A percentile compares a stretch with the other conserved stretches of the same genome.
These are phyloP conservation scores for Panthera leo DNA, from an alignment of 2,113 vertebrate species.

Conservation along the genomic window DNA sequence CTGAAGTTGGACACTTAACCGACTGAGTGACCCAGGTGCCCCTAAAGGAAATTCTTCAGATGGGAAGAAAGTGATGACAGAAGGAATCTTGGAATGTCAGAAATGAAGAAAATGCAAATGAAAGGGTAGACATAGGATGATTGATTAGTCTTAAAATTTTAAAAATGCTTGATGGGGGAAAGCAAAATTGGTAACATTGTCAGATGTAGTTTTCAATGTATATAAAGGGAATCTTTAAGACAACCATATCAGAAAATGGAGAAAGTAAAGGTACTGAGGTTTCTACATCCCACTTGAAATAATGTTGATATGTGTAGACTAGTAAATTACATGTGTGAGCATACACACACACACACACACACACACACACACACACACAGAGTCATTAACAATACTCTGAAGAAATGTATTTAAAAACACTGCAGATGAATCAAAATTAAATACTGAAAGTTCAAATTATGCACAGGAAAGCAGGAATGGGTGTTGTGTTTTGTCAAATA, in stretches of 20 bases:
- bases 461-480: neutral
- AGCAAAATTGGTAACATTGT: neutral
- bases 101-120: neutral
- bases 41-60: neutral
- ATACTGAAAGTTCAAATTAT: neutral
- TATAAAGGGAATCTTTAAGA: neutral
- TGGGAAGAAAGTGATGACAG: neutral
- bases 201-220: neutral
- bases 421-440: neutral
- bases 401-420: neutral
- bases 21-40: too few relatives aligned
- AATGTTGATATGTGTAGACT: neutral
- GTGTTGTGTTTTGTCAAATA: neutral
- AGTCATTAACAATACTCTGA: neutral
- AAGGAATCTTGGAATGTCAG: neutral
- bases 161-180: neutral
- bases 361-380: too few relatives aligned
- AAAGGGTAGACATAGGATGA: neutral
- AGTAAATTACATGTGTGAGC: neutral
- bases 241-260: neutral
- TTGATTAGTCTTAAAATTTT: neutral
- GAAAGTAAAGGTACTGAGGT: neutral
- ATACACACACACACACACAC: neutral
- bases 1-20: too few relatives aligned
- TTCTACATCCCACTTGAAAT: neutral